Conservation (phyloP, 2,113 vertebrate genomes). For the Tychaedon coryphoeus region DNA sequence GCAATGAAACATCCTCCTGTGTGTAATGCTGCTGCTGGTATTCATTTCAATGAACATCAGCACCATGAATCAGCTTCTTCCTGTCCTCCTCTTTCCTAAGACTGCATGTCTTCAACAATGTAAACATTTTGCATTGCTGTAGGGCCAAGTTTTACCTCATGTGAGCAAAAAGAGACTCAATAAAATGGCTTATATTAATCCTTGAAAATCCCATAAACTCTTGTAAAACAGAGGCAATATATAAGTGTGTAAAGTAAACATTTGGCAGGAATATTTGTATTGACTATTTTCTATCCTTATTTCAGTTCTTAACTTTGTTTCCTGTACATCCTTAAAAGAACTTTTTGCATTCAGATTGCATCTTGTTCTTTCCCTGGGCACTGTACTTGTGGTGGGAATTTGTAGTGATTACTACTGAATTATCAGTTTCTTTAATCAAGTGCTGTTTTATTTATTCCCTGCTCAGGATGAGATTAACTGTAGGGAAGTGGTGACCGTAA, state of each 20-base stretch:
- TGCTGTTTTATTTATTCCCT: background rate
- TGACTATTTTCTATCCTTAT: background rate
- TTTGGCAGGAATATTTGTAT: background rate
- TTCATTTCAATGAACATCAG: background rate
- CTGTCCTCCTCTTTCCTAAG: background rate
- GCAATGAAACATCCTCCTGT: background rate
- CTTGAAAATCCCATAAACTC: background rate
- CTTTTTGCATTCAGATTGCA: background rate
- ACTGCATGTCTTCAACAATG: background rate
- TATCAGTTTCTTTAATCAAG: background rate
- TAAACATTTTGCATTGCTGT: rapidly evolving
- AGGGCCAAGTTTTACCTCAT: background rate
- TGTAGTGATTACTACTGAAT: background rate
- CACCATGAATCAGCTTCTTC: background rate
- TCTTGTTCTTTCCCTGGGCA: background rate
- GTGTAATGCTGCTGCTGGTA: background rate
- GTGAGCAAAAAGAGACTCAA: background rate
- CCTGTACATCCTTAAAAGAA: background rate
- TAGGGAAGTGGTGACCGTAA: background rate
- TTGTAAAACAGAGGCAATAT: background rate
- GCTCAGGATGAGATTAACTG: background rate
- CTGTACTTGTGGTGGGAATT: background rate
- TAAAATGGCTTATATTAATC: background rate
- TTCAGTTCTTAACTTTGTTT: background rate
- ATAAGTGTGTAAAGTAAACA: background rate